Evolutionary conservation across 1,140 invertebrate species (phyloP).

Genomic region (Rhagoletis pomonella): DNA sequence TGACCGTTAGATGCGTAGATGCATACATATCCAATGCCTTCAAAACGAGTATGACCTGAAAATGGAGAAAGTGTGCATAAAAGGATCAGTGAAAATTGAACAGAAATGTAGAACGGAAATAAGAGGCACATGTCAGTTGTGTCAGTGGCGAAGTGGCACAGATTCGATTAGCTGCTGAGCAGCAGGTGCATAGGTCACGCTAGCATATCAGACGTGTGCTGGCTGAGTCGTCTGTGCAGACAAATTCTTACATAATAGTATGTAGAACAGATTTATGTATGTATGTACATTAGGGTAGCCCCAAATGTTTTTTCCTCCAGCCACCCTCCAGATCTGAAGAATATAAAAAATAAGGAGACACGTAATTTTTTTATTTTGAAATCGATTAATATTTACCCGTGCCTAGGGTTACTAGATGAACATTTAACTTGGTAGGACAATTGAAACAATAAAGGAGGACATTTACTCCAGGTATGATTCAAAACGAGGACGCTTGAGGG

Average conservation of each 20-base stretch:
- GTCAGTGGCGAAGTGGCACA: not conserved
- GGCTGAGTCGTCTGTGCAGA: not conserved
- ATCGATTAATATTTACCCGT: no score
- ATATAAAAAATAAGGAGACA: no score
- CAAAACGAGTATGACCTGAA: constrained; percentile 84
- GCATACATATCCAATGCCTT: constrained; percentile 84
- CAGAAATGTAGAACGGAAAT: not conserved
- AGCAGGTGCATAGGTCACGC: not conserved
- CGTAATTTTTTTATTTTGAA: no score
- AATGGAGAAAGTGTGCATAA: not conserved
- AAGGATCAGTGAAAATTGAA: not conserved
- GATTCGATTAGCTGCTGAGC: constrained; percentile 19
- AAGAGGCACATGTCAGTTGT: constrained; percentile 19
- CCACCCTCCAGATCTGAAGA: no score
- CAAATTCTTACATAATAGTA: not conserved
- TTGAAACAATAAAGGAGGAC: no score
- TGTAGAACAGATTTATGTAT: no score
- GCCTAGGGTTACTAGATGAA: no score
- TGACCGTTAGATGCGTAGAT: constrained; percentile 77
- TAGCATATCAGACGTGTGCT: not conserved
- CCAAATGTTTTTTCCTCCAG: no score
- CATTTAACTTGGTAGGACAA: no score
- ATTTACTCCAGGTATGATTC: no score
- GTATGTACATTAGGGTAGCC: no score
- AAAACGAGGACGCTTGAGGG: no score